phyloP scores from a whole-genome alignment of 2,113 vertebrate genomes.

The Tylochromis polylepis region DNA sequence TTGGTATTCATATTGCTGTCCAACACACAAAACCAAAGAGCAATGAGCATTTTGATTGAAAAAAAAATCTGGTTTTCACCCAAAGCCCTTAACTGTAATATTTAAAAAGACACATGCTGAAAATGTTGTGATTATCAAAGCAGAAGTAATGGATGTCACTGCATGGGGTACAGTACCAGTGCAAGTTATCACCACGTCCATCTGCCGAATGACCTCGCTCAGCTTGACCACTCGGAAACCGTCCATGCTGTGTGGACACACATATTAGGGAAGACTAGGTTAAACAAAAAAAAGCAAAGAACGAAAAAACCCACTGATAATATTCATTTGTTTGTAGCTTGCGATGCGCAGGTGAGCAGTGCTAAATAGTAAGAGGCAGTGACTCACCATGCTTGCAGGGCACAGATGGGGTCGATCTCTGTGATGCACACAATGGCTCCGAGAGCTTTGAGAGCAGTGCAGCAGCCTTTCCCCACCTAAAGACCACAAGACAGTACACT shows the following conservation, averaged over 20 bases:
- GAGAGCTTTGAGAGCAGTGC: constrained; percentile 92
- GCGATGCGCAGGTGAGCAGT: not conserved
- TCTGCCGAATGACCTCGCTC: constrained; percentile 94
- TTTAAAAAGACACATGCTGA: not conserved
- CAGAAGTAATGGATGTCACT: constrained; percentile 25
- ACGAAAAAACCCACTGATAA: not conserved
- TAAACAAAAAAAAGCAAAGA: not conserved
- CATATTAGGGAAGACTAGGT: not conserved
- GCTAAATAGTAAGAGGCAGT: not conserved
- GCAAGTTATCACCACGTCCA: constrained; percentile 98
- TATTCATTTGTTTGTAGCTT: not conserved
- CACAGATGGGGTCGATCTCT: constrained; percentile 97
- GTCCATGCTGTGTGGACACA: constrained; percentile 84
- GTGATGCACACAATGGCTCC: constrained; percentile 96
- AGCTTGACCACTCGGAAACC: constrained; percentile 97
- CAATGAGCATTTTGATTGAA: not conserved
- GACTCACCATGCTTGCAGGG: constrained; percentile 94
- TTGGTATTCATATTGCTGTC: not conserved
- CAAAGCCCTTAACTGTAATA: not conserved
- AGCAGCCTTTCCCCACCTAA: constrained; percentile 97
- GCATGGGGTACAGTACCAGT: constrained; percentile 78
- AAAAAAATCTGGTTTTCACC: not conserved
- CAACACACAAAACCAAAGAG: not conserved
- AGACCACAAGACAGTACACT: not conserved
- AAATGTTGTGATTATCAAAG: constrained; percentile 13